Evolutionary conservation across 1,140 invertebrate species (phyloP), one percentile per base, ranked within the genome.

Genomic region (Sarcophaga peregrina): DNA sequence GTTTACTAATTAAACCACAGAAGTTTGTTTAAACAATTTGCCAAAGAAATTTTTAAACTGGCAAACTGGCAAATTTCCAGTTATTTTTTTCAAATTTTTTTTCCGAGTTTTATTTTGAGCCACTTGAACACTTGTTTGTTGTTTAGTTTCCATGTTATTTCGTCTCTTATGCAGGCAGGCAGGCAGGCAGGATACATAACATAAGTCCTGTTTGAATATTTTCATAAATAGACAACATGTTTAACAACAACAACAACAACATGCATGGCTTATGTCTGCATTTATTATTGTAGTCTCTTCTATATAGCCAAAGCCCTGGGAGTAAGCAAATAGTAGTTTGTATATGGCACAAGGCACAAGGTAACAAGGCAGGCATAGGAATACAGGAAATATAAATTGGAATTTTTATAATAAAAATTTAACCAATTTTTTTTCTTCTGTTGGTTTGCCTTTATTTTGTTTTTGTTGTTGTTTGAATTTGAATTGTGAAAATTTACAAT

Each of bases 141-240:
- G 54, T 58, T 58, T 58, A 58, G 54, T 58, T 58, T 58, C 0
- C 54, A 58, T 58, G 54, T 58, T n/a, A 58, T 37, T 37, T 37
- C n/a, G n/a, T n/a, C 25, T 58, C 54, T n/a, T 58, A 58, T 58
- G 54, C 54, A n/a, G n/a, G n/a, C n/a, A n/a, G n/a, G n/a, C n/a
- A n/a, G n/a, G n/a, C n/a, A n/a, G n/a, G n/a, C n/a, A 58, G 54
- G 54, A 58, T 58, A 58, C 54, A 58, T 58, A 58, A 54, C 25
- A 37, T 37, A 37, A 58, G 54, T 58, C 54, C 54, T 58, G 54
- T 58, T 58, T 58, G 10, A 58, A 58, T n/a, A 58, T 58, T 58
- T 37, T 58, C 15, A 58, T 58, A 58, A 58, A 58, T n/a, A 11
- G n/a, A 58, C 54, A n/a, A 58, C 8, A 58, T n/a, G 13, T 58